Evolutionary conservation across 2,888 invertebrate genomes (phyloP), one percentile per base, ranked within the genome.

Genomic region (Cancer borealis): DNA sequence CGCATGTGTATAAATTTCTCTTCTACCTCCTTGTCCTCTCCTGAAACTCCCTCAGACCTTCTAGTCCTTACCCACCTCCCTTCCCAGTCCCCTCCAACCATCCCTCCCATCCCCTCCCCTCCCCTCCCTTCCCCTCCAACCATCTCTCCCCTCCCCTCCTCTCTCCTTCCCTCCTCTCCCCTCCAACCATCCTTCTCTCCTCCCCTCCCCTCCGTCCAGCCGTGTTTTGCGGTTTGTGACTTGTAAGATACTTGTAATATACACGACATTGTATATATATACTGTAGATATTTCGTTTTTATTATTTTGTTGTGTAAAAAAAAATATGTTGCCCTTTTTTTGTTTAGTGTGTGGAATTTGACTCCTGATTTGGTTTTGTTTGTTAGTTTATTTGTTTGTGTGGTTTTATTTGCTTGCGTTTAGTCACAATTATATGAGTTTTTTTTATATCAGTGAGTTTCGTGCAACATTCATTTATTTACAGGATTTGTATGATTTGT

Each of bases 221-320:
- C 88, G n/a, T 47, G n/a, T 49, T 47, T 46, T 46, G 49, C 26
- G 46, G 88, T 88, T 46, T 46, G 49, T 88, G 49, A 49, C 14
- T 88, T 88, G 88, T 88, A 88, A 88, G 17, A 47, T 88, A 49
- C 30, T n/a, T 26, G n/a, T 47, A 49, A 88, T 17, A 88, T 49
- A 47, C 46, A 47, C 88, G 49, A n/a, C 39, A 26, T 47, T 46
- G 26, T 46, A 49, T 47, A 30, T 39, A 17, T 84, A 17, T 84
- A 84, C 66, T 14, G 73, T 79, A 79, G 73, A 14, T 88, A 47
- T 2, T 88, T 88, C 10, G 47, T 6, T 45, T 10, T 45, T n/a
- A 1, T n/a, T 26, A 87, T n/a, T 84, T 30, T 3, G 84, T 39
- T 30, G 8, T 84, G 84, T 84, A 84, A 12, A 84, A 39, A 84